Evolutionary conservation across 2,888 invertebrate genomes (phyloP).

Genomic region (Brenthis ino): DNA sequence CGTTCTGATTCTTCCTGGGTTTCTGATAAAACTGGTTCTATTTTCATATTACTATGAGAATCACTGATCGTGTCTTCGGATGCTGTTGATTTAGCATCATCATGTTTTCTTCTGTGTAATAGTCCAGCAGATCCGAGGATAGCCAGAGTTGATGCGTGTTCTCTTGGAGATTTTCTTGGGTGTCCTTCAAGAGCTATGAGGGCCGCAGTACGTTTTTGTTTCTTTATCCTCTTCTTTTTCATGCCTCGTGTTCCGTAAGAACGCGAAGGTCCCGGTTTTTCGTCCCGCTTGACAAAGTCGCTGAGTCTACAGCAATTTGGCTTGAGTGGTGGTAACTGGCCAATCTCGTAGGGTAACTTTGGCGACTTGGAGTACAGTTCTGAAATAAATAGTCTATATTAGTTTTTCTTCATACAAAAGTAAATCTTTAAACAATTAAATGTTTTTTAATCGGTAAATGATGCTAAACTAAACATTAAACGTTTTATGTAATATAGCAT

Average conservation of each 20-base stretch:
- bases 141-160: slow-evolving; percentile 93
- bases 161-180: slow-evolving; percentile 92
- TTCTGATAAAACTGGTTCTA: slow-evolving; percentile 60
- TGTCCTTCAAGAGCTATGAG: slow-evolving; percentile 74
- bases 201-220: slow-evolving; percentile 61
- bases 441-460: background rate
- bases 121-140: slow-evolving; percentile 86
- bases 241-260: slow-evolving; percentile 71
- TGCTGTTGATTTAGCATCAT: slow-evolving; percentile 73
- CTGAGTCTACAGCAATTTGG: slow-evolving; percentile 79
- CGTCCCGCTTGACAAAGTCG: slow-evolving; percentile 71
- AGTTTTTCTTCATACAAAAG: background rate
- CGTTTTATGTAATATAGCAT: slow-evolving; percentile 4
- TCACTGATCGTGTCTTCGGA: slow-evolving; percentile 74
- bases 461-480: background rate
- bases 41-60: slow-evolving; percentile 57
- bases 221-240: slow-evolving; percentile 65
- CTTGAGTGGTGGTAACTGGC: slow-evolving; percentile 83
- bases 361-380: slow-evolving; percentile 84
- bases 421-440: background rate
- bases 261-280: slow-evolving; percentile 66
- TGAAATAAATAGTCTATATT: slow-evolving; percentile 55
- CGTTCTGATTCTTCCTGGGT: slow-evolving; percentile 67
- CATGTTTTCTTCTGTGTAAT: slow-evolving; percentile 79
- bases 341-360: slow-evolving; percentile 89